These are phyloP conservation scores for Paramuricea clavata DNA, from an alignment of 92 coral and sea anemone species.

Conservation along the genomic window DNA sequence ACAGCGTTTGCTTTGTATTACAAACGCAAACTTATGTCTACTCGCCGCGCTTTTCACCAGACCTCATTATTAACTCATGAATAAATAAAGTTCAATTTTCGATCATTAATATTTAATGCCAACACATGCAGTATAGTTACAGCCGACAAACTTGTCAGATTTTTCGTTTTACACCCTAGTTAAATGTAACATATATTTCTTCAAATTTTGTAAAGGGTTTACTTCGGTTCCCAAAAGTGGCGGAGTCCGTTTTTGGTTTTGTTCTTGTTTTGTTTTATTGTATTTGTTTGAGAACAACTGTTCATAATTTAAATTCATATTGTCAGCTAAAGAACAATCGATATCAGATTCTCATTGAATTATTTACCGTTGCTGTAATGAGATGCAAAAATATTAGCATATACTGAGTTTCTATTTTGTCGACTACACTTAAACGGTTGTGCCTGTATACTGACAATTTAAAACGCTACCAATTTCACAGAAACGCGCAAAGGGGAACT, in stretches of 20 bases:
- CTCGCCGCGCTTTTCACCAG: neutral
- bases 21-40: neutral
- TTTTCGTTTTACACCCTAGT: neutral
- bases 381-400: constrained; percentile 18
- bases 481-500: neutral
- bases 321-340: constrained; percentile 12
- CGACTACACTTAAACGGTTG: neutral
- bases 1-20: neutral
- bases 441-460: neutral
- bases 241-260: neutral
- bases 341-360: neutral
- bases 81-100: constrained; percentile 18
- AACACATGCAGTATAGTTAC: neutral
- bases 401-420: neutral
- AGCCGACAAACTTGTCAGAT: no score
- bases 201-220: neutral
- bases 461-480: constrained; percentile 2
- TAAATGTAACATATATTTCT: neutral
- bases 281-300: neutral
- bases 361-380: neutral
- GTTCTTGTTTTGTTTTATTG: neutral
- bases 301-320: neutral
- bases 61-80: constrained; percentile 17
- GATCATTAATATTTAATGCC: constrained; percentile 27
- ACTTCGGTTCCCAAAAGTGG: neutral